Conservation (phyloP, 1,140 invertebrate species). For the Caenorhabditis remanei region DNA sequence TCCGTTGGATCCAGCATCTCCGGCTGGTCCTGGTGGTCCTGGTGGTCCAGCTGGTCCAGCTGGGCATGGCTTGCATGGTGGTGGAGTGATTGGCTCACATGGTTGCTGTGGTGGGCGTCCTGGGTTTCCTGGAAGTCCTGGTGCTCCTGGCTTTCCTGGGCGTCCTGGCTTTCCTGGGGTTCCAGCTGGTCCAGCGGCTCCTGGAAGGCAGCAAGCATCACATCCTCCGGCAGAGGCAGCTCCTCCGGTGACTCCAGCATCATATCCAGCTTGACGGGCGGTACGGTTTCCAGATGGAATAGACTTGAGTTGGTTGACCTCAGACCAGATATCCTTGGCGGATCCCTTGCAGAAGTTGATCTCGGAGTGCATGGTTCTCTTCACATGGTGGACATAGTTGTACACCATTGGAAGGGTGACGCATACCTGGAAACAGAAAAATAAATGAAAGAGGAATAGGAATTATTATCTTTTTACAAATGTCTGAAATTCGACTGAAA, state of each 20-base stretch:
- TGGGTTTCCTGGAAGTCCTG: constrained; percentile 68
- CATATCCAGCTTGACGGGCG: constrained; percentile 69
- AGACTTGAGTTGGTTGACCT: constrained; percentile 66
- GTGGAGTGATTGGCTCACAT: constrained; percentile 67
- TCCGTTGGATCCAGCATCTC: constrained; percentile 66
- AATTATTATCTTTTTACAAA: not conserved
- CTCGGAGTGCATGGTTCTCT: constrained; percentile 46
- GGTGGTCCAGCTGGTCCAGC: constrained; percentile 65
- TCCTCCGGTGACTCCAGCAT: constrained; percentile 63
- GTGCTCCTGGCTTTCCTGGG: constrained; percentile 68
- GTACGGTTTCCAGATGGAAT: constrained; percentile 66
- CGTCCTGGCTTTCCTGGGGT: constrained; percentile 67
- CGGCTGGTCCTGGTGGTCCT: constrained; percentile 63
- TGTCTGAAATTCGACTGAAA: not conserved
- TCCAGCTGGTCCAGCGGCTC: constrained; percentile 65
- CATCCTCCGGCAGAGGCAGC: constrained; percentile 61
- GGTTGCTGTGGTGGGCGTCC: constrained; percentile 65
- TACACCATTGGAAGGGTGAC: constrained; percentile 53
- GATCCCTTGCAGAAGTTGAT: constrained; percentile 64
- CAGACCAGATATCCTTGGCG: constrained; percentile 69
- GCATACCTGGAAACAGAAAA: constrained; percentile 4
- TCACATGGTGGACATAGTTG: constrained; percentile 53
- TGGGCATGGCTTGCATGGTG: constrained; percentile 68
- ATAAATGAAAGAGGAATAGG: not conserved
- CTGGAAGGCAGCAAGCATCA: constrained; percentile 66